Base-by-base conservation (phyloP, 2,888 invertebrate genomes). In the Drosophila nr. perissopoda region DNA sequence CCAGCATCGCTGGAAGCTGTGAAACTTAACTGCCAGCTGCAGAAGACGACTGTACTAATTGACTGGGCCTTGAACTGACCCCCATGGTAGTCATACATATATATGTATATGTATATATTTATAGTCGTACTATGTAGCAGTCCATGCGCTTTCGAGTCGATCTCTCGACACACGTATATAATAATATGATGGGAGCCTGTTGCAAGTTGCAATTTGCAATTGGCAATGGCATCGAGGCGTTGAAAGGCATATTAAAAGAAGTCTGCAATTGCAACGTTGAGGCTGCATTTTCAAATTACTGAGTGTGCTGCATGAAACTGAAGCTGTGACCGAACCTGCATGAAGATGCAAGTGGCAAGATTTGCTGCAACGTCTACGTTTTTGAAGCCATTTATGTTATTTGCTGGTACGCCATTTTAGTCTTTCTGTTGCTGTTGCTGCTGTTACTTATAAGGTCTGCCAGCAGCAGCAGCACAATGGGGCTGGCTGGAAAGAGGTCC, bases 181-280 rank as follows among this genome's bases (percentile, higher is more conserved):
- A 87, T 83, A 83, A 83, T 83, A 87, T 86, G 69, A 73, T 81
- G 67, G 58, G 60, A 59, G 52, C 65, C n/a, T 38, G n/a, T 42
- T 54, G 45, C 36, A 45, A 45, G 45, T 45, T 68, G 81, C 82
- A 73, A 87, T 85, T 82, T 80, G 80, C 86, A 82, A 82, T 82
- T 82, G 82, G 82, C 83, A 85, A 78, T 83, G 87, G 79, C 85
- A 83, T 76, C 77, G 81, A 91, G 90, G 91, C 91, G 91, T 91
- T 90, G 91, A 91, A 89, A 90, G 87, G 87, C 91, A 91, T 91
- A 91, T 91, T 91, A 91, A 91, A 89, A 83, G 83, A 90, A 90
- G 90, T 91, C 90, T 90, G 89, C 89, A 87, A 83, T 82, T 85
- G 82, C 87, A 81, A 83, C 80, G 80, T 40, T 29, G 67, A 49